Evolutionary conservation across 2,888 invertebrate species (phyloP), one percentile per base, ranked within the genome.

Genomic region (Eilema depressum): DNA sequence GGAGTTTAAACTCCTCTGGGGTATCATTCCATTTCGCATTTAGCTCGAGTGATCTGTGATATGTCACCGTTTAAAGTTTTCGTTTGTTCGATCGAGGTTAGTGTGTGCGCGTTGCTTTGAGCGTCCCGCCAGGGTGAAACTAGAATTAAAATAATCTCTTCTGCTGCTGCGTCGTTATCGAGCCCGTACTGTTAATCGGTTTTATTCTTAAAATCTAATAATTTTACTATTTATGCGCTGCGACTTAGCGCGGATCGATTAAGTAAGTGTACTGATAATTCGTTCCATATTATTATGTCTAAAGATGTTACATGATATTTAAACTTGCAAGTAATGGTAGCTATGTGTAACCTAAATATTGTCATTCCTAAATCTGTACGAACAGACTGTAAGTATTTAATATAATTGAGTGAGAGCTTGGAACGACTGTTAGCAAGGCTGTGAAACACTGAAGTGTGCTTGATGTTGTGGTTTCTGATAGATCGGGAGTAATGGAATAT

Each of bases 361-460:
- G 88, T 93, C 94, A 94, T 94, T 94, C 94, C 93, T 92, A 90
- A 87, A 90, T 87, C 86, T 83, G 71, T 86, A 82, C 83, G 88
- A 89, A 87, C 89, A 88, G 91, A 91, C 90, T 91, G 90, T 90
- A 89, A 84, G 83, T 84, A 84, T 82, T 85, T 83, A 79, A 79
- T 80, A 76, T 84, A 83, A 86, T 80, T 84, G 91, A 91, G 91
- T 91, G 92, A 91, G 91, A 92, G 92, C 88, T 89, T 89, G 90
- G 89, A 90, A 90, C 91, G 93, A 93, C 92, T 94, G 91, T 91
- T 78, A 91, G 94, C 84, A 91, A 92, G 95, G 95, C 95, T 95
- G 95, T 95, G 95, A 95, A 91, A 89, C 88, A 88, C 85, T 89
- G 86, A 88, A 83, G 89, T 88, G 89, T 92, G 91, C 85, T 86